These are phyloP conservation scores for Yasuhikotakia modesta DNA, from an alignment of 2,797 vertebrate genomes.

Conservation along the genomic window DNA sequence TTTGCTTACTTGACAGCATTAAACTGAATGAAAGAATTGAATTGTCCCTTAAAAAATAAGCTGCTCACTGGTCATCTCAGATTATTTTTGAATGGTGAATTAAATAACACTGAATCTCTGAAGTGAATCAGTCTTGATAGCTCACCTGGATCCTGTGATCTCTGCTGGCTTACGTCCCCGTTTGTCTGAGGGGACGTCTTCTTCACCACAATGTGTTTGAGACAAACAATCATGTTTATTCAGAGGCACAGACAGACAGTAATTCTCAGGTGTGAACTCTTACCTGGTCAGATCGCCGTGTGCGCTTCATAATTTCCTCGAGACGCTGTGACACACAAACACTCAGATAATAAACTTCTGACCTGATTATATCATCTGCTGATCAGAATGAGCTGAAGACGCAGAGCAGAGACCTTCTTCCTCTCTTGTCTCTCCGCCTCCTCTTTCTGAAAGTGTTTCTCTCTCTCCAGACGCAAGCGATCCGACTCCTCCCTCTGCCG, in stretches of 20 bases:
- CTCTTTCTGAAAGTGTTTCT: slow-evolving; percentile 92
- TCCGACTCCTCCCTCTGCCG: slow-evolving; percentile 85
- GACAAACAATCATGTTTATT: too few species aligned
- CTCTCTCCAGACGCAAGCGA: slow-evolving; percentile 84
- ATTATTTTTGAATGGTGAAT: too few species aligned
- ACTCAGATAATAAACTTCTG: neutral
- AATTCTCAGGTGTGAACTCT: slow-evolving; percentile 59
- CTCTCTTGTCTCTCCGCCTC: slow-evolving; percentile 93
- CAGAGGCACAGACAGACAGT: neutral
- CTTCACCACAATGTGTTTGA: slow-evolving; percentile 6
- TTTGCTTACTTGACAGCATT: too few species aligned
- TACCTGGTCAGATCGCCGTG: slow-evolving; percentile 84
- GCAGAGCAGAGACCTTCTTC: slow-evolving; percentile 90
- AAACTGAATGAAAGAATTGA: too few species aligned
- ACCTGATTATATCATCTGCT: too few species aligned
- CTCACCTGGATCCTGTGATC: slow-evolving; percentile 74
- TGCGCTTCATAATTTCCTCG: slow-evolving; percentile 98
- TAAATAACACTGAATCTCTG: too few species aligned
- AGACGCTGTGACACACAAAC: slow-evolving; percentile 79
- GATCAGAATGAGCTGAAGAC: neutral
- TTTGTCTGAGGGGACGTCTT: slow-evolving; percentile 47
- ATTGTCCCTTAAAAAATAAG: too few species aligned
- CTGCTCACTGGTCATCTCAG: too few species aligned
- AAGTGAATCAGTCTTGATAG: neutral
- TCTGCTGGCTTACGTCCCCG: slow-evolving; percentile 62